Evolutionary conservation across 2,888 invertebrate genomes (phyloP), one percentile per base, ranked within the genome.

Genomic region (Helicoverpa assulta): DNA sequence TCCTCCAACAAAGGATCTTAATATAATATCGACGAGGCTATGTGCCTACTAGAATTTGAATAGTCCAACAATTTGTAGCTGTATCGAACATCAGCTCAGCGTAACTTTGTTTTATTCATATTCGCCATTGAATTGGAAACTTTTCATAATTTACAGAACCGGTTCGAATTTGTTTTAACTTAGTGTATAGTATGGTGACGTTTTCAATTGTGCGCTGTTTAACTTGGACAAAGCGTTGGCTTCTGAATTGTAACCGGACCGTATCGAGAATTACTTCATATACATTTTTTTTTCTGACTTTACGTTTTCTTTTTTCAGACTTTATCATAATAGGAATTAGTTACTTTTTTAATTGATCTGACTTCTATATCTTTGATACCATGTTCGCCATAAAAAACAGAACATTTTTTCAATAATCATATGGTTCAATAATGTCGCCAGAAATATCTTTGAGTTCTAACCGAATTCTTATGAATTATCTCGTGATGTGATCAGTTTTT

Each of bases 1-100:
- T 91, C 87, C 85, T 82, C 88, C 89, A 88, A 93, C 93, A 94
- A 93, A 92, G 90, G 88, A 86, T 89, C 89, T 87, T 91, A 91
- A 92, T 92, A 92, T 92, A 89, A 93, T 93, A 93, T 92, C 89
- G 89, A 87, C 76, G 80, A 78, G 82, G 83, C 79, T 84, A 84
- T 86, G 78, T 82, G 53, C 78, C 84, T 85, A 74, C 83, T 73
- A 87, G 86, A 90, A 91, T 90, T 82, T 85, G 76, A 82, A 83
- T 74, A 18, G 68, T 59, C 70, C 56, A 70, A 72, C 76, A 76
- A 80, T 83, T 83, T 82, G 77, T 80, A 68, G 68, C 79, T 82
- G 71, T 83, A 82, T 83, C 63, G 66, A 73, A 76, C 57, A 72
- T 72, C 62, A 55, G 66, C 40, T 54, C 76, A 66, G 73, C 76